phyloP scores from a whole-genome alignment of 2,113 vertebrate species.

The Pimephales promelas region DNA sequence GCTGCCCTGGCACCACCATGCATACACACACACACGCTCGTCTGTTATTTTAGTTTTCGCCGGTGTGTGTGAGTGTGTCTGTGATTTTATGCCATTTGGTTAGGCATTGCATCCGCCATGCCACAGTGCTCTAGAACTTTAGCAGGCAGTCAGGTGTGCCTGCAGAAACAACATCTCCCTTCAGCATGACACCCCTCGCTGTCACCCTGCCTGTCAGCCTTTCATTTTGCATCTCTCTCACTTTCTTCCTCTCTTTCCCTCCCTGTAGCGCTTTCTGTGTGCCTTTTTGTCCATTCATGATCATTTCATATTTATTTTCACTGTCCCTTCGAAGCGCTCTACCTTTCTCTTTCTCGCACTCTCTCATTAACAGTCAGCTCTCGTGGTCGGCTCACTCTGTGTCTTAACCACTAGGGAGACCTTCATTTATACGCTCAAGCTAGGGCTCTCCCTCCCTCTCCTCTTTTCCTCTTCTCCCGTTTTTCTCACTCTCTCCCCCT shows the following conservation, averaged over 20 bases:
- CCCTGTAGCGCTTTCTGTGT: slow-evolving; percentile 1
- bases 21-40: not conserved
- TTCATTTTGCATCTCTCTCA: slow-evolving; percentile 26
- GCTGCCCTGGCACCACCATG: not conserved
- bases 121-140: slow-evolving; percentile 23
- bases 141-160: slow-evolving; percentile 48
- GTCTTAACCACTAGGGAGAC: slow-evolving; percentile 59
- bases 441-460: slow-evolving; percentile 57
- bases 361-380: slow-evolving; percentile 58
- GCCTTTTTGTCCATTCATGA: slow-evolving; percentile 42
- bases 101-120: slow-evolving; percentile 3
- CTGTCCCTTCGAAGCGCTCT: not conserved
- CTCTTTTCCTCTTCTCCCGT: slow-evolving; percentile 43
- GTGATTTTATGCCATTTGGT: slow-evolving; percentile 34
- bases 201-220: not conserved
- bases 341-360: slow-evolving; percentile 44
- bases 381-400: slow-evolving; percentile 40
- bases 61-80: slow-evolving; percentile 3
- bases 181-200: slow-evolving; percentile 25
- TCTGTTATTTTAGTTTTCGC: not conserved
- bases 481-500: slow-evolving; percentile 65
- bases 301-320: slow-evolving; percentile 52
- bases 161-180: slow-evolving; percentile 34
- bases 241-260: slow-evolving; percentile 27
- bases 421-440: slow-evolving; percentile 69